Conservation (phyloP, 2,797 vertebrate species). For the Falco rusticolus region DNA sequence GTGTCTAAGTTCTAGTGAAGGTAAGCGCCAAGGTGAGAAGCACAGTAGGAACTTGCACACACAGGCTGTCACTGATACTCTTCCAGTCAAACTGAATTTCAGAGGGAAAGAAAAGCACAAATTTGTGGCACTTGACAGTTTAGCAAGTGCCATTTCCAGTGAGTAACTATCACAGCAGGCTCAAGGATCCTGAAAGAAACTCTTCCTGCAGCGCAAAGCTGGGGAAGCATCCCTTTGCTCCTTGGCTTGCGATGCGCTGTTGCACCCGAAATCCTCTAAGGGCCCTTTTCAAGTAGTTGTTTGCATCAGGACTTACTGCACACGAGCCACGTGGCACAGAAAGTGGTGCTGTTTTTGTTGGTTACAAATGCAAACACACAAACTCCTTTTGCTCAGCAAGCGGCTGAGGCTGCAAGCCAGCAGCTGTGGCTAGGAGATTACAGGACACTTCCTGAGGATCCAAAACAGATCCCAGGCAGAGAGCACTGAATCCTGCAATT, state of each 20-base stretch:
- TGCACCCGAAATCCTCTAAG: not conserved
- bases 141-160: not conserved
- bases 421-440: not conserved
- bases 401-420: not conserved
- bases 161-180: not conserved
- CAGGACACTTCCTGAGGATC: not conserved
- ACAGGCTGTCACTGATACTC: not conserved
- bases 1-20: not conserved
- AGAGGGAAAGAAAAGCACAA: not conserved
- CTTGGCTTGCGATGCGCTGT: rapidly evolving
- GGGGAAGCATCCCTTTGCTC: not conserved
- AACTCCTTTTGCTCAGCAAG: not conserved
- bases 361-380: rapidly evolving
- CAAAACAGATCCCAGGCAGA: not conserved
- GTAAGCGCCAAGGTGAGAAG: not conserved
- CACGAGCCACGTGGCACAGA: not conserved
- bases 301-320: not conserved
- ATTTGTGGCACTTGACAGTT: not conserved
- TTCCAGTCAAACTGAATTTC: not conserved
- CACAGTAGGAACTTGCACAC: not conserved
- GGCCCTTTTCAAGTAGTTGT: not conserved
- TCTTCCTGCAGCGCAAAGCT: not conserved
- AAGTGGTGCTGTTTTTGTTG: not conserved
- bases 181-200: not conserved
- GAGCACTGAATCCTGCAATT: not conserved